Percentiles rank a stretch among this genome's conserved stretches.
Evolutionary conservation across 2,113 vertebrate species (phyloP).

Genomic region (Corvus cornix): DNA sequence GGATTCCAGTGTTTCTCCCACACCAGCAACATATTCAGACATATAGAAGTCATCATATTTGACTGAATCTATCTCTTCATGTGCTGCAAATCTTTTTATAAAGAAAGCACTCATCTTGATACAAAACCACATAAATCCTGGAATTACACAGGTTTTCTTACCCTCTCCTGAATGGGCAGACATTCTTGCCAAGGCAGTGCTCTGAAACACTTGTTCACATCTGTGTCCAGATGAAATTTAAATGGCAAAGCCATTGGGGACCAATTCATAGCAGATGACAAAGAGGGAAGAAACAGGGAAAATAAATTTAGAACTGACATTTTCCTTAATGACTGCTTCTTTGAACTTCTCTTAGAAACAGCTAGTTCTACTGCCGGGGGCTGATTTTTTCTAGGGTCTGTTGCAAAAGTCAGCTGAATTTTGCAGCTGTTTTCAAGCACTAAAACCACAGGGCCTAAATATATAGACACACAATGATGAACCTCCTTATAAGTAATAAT

Average conservation of each 20-base stretch:
- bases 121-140: not conserved
- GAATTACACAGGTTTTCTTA: not conserved
- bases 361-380: conserved; percentile 7
- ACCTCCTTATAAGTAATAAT: not conserved
- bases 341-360: conserved; percentile 25
- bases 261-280: conserved; percentile 10
- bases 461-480: not conserved
- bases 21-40: not conserved
- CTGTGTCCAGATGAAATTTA: not conserved
- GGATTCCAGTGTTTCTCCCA: not conserved
- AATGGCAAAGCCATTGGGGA: not conserved
- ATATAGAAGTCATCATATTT: not conserved
- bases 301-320: conserved; percentile 34
- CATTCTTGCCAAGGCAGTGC: not conserved
- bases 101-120: not conserved
- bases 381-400: conserved; percentile 6
- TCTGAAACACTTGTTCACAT: not conserved
- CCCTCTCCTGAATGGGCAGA: not conserved
- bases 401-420: conserved; percentile 2
- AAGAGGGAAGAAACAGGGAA: not conserved
- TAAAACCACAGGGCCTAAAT: conserved; percentile 51
- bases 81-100: not conserved
- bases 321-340: conserved; percentile 33
- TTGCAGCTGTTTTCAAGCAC: conserved; percentile 46
- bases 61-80: not conserved